Evolutionary conservation across 2,113 vertebrate species (phyloP).

Genomic region (Dicrurus megarhynchus): DNA sequence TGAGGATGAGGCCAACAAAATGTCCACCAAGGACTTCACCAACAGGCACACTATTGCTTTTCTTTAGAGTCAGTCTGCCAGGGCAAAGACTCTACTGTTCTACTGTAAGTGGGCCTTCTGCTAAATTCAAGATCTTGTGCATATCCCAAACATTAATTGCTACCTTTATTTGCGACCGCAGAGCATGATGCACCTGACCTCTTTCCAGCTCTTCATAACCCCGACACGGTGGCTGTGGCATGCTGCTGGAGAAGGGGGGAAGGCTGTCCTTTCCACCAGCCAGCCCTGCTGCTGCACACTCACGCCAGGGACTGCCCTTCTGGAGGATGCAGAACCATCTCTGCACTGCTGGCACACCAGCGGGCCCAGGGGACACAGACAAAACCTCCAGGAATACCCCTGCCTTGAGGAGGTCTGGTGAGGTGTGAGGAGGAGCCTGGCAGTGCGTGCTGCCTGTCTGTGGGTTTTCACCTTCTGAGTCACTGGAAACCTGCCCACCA

Average conservation of each 20-base stretch:
- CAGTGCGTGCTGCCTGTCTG: accelerated
- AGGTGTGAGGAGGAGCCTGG: neutral
- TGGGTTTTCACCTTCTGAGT: neutral
- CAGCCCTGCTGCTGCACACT: accelerated
- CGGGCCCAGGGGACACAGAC: neutral
- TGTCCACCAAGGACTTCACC: neutral
- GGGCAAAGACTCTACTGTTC: neutral
- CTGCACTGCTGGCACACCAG: neutral
- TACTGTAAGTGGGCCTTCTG: neutral
- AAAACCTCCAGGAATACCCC: neutral
- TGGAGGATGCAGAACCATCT: neutral
- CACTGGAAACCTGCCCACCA: neutral
- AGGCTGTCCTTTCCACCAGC: neutral
- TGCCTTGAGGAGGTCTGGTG: neutral
- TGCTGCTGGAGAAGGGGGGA: accelerated
- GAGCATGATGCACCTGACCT: neutral
- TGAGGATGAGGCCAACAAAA: neutral
- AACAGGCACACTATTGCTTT: neutral
- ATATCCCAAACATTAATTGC: neutral
- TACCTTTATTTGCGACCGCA: neutral
- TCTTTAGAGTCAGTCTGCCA: neutral
- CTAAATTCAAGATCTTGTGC: neutral
- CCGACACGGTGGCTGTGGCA: accelerated
- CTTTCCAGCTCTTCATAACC: neutral
- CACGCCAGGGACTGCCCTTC: accelerated